Evolutionary conservation across 2,797 vertebrate genomes (phyloP).

Genomic region (Centroberyx gerrardi): DNA sequence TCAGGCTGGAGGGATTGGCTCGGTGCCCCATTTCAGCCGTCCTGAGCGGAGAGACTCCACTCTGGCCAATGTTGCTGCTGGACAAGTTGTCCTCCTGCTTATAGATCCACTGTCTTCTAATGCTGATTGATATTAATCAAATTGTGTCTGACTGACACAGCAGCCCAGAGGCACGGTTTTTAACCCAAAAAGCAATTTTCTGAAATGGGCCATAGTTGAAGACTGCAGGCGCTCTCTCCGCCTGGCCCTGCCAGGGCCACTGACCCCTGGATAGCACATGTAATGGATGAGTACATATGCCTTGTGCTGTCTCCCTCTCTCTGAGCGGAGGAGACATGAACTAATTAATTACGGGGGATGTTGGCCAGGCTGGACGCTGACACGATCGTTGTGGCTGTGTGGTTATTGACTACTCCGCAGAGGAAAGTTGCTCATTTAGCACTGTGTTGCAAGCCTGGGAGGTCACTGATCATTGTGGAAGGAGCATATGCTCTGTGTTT

Average conservation of each 20-base stretch:
- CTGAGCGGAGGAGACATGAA: conserved; percentile 77
- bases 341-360: conserved; percentile 83
- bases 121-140: conserved; percentile 82
- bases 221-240: conserved; percentile 59
- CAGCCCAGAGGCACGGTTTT: conserved; percentile 63
- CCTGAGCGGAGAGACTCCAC: conserved; percentile 40
- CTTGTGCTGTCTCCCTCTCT: conserved; percentile 75
- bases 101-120: conserved; percentile 73
- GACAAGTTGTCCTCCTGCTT: conserved; percentile 53
- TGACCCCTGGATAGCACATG: conserved; percentile 78
- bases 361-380: conserved; percentile 80
- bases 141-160: conserved; percentile 78
- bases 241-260: conserved; percentile 66
- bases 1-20: conserved; percentile 50
- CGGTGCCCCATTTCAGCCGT: conserved; percentile 43
- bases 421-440: conserved; percentile 83
- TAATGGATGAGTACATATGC: conserved; percentile 81
- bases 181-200: conserved; percentile 77
- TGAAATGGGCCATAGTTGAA: conserved; percentile 64
- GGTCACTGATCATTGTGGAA: conserved; percentile 77
- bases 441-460: conserved; percentile 72
- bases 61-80: conserved; percentile 46
- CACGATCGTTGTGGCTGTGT: conserved; percentile 79
- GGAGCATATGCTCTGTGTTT: conserved; percentile 74
- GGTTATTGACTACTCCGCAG: conserved; percentile 82